These are phyloP conservation scores for Myotis lucifugus DNA, from an alignment of 2,113 vertebrate genomes.

Conservation along the genomic window DNA sequence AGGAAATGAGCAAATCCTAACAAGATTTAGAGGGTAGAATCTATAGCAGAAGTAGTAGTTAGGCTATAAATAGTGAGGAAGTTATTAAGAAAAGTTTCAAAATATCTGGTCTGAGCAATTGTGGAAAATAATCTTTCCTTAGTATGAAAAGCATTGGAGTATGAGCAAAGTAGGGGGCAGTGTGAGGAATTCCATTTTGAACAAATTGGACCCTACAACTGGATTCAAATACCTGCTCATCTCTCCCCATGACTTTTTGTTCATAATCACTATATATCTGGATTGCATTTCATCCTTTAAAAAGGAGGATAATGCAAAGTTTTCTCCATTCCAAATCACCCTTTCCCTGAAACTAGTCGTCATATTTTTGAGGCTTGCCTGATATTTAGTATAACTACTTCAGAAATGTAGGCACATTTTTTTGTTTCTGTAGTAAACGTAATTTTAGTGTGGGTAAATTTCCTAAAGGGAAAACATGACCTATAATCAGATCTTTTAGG, in stretches of 20 bases:
- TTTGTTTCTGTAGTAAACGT: neutral
- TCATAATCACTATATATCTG: neutral
- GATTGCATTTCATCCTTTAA: neutral
- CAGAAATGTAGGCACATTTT: neutral
- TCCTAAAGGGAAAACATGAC: conserved; percentile 17
- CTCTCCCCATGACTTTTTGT: neutral
- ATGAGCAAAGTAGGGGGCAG: neutral
- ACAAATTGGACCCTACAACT: accelerated
- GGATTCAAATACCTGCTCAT: neutral
- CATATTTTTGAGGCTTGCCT: neutral
- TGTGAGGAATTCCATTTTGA: neutral
- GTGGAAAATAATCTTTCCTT: neutral
- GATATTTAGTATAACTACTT: neutral
- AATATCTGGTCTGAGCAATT: neutral
- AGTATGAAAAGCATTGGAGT: neutral
- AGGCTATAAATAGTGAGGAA: too few relatives aligned
- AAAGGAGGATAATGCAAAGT: neutral
- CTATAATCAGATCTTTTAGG: neutral
- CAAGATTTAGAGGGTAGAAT: neutral
- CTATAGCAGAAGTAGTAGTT: neutral
- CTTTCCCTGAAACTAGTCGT: neutral
- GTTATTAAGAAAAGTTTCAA: neutral
- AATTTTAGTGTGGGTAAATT: neutral
- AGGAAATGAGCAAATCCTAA: neutral
- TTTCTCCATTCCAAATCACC: neutral